phyloP scores from a whole-genome alignment of 2,797 vertebrate species.

The Rhinophrynus dorsalis region DNA sequence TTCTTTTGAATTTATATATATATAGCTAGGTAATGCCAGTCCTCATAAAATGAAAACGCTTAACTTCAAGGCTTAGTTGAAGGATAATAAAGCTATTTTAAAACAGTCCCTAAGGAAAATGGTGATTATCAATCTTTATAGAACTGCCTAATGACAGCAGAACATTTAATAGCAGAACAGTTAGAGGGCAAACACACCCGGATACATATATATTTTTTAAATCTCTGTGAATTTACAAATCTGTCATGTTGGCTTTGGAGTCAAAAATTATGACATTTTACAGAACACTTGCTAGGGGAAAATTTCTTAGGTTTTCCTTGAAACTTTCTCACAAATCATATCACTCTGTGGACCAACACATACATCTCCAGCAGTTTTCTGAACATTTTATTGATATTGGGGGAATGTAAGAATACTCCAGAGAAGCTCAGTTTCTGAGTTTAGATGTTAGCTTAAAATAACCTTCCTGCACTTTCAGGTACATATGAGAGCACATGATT shows the following conservation, averaged over 20 bases:
- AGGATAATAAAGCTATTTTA: no score
- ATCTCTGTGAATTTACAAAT: constrained; percentile 26
- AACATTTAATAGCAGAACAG: not conserved
- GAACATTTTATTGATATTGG: constrained; percentile 1
- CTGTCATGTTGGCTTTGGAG: constrained; percentile 18
- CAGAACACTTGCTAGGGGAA: not conserved
- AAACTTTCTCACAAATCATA: constrained; percentile 13
- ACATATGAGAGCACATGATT: no score
- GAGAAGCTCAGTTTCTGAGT: no score
- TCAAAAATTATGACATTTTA: constrained; percentile 2
- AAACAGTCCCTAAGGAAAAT: constrained; percentile 7
- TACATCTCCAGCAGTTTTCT: not conserved
- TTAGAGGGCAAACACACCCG: constrained; percentile 13
- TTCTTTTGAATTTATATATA: no score
- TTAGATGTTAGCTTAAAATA: no score
- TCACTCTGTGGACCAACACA: not conserved
- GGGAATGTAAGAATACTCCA: no score
- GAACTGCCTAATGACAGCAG: constrained; percentile 9
- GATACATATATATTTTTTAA: constrained; percentile 15
- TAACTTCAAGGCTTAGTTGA: constrained; percentile 17
- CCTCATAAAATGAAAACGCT: no score
- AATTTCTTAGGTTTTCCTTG: not conserved
- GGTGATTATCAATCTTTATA: constrained; percentile 27
- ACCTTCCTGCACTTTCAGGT: no score
- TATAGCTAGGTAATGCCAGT: no score